These are phyloP conservation scores for Danio tinwini DNA, from an alignment of 2,797 vertebrate species.

Conservation along the genomic window DNA sequence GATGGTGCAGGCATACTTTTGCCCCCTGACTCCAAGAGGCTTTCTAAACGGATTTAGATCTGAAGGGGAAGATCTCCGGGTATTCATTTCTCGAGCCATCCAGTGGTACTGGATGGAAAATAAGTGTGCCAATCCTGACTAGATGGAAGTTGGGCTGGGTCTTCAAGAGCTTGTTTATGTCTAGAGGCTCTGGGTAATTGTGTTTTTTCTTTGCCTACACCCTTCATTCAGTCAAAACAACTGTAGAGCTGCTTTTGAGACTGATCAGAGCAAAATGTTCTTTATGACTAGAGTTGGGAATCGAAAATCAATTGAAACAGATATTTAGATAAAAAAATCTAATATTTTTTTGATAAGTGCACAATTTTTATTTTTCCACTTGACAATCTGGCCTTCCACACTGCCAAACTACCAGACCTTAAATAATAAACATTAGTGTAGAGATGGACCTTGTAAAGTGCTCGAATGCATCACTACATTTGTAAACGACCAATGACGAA, in stretches of 20 bases:
- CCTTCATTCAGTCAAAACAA: background rate
- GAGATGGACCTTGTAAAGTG: too few relatives aligned
- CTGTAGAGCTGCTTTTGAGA: background rate
- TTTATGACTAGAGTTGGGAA: background rate
- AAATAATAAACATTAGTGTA: too few relatives aligned
- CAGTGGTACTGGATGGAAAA: slow-evolving; percentile 71
- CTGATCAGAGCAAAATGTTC: background rate
- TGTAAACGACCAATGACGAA: too few relatives aligned
- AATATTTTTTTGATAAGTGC: too few relatives aligned
- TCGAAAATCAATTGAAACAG: too few relatives aligned
- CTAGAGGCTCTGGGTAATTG: slow-evolving; percentile 67
- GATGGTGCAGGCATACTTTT: slow-evolving; percentile 4
- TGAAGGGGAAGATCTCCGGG: slow-evolving; percentile 36
- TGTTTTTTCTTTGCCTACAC: slow-evolving; percentile 64
- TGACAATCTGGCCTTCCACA: too few relatives aligned
- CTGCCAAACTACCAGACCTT: too few relatives aligned
- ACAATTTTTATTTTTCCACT: too few relatives aligned
- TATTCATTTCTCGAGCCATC: slow-evolving; percentile 71
- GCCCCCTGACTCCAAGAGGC: background rate
- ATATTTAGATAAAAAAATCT: too few relatives aligned
- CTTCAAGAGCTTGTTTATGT: slow-evolving; percentile 71
- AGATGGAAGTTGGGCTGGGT: slow-evolving; percentile 69
- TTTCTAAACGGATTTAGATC: slow-evolving; percentile 70
- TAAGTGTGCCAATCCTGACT: slow-evolving; percentile 66
- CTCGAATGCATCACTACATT: too few relatives aligned